These are phyloP conservation scores for Ageneiosus marmoratus DNA, from an alignment of 2,113 vertebrate species.

Conservation along the genomic window DNA sequence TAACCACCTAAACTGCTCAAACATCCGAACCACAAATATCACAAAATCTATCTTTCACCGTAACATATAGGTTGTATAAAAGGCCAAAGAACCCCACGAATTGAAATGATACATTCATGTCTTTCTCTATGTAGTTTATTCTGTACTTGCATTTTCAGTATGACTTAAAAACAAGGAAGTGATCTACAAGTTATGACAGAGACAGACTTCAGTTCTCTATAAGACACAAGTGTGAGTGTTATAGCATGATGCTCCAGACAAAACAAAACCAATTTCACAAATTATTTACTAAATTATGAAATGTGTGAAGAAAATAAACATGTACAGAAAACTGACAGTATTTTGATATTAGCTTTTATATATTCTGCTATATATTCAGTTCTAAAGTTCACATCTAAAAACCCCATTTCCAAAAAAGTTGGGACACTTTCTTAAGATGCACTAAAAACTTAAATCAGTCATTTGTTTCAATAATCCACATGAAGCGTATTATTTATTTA, in stretches of 20 bases:
- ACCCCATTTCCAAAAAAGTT: too few relatives aligned
- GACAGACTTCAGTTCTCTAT: neutral
- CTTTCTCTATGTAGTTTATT: neutral
- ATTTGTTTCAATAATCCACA: too few relatives aligned
- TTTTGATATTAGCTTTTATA: neutral
- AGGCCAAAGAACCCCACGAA: neutral
- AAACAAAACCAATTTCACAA: too few relatives aligned
- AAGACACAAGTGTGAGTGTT: neutral
- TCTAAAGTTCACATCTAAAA: too few relatives aligned
- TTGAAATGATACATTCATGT: neutral
- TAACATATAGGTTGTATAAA: neutral
- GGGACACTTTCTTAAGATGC: too few relatives aligned
- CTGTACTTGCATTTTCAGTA: neutral
- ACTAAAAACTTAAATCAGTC: too few relatives aligned
- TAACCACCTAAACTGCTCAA: neutral
- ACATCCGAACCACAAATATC: neutral
- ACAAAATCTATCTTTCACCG: too few relatives aligned
- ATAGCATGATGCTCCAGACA: neutral
- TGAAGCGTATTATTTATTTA: too few relatives aligned
- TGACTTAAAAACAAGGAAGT: constrained; percentile 6
- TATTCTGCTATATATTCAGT: neutral
- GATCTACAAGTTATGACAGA: neutral
- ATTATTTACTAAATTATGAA: neutral
- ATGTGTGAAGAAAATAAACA: neutral
- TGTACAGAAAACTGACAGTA: neutral